Evolutionary conservation across 2,113 vertebrate genomes (phyloP).

Genomic region (Mirza zaza): DNA sequence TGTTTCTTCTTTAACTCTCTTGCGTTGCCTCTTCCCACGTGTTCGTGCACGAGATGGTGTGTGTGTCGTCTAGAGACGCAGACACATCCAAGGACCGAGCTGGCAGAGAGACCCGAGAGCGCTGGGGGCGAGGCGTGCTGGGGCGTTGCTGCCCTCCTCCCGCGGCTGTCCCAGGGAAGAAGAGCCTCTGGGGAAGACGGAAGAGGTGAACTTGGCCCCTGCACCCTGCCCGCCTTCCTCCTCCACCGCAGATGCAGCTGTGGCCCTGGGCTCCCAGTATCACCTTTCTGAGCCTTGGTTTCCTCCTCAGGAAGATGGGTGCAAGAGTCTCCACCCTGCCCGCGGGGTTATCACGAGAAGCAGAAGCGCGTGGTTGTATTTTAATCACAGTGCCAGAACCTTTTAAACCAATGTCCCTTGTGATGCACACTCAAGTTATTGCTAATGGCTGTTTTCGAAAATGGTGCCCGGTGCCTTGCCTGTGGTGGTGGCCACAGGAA

Average conservation of each 20-base stretch:
- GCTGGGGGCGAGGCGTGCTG: too few relatives aligned
- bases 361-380: background rate
- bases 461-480: background rate
- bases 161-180: background rate
- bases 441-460: background rate
- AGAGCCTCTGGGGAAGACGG: too few relatives aligned
- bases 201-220: background rate
- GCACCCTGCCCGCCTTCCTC: fast-evolving
- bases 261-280: background rate
- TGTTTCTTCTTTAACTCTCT: background rate
- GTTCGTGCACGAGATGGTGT: fast-evolving
- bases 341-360: background rate
- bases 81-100: too few relatives aligned
- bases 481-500: too few relatives aligned
- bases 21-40: background rate
- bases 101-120: background rate
- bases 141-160: too few relatives aligned
- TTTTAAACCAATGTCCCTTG: background rate
- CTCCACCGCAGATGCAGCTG: fast-evolving
- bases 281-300: background rate
- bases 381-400: background rate
- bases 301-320: background rate
- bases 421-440: background rate
- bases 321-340: background rate
- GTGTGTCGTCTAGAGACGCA: background rate